Conservation (phyloP, 2,113 vertebrate species). For the Aphyosemion australe region DNA sequence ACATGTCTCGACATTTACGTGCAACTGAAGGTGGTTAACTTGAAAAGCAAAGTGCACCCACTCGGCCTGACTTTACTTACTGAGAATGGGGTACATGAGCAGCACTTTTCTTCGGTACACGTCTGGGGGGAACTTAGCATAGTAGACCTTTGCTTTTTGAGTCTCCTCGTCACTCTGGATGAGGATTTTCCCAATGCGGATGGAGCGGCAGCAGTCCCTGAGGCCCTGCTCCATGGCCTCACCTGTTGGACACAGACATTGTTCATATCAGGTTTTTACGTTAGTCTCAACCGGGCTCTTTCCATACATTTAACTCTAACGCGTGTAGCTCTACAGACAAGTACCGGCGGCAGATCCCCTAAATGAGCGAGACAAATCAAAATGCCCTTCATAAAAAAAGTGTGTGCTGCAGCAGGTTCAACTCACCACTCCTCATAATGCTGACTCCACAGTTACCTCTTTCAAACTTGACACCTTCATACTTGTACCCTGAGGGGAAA, state of each 20-base stretch:
- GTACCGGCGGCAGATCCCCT: neutral
- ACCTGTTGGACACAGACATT: conserved; percentile 72
- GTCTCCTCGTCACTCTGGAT: conserved; percentile 99
- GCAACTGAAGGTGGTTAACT: conserved; percentile 8
- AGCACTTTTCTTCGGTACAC: conserved; percentile 96
- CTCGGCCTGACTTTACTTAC: conserved; percentile 77
- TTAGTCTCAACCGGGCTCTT: neutral
- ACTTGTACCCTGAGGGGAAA: conserved; percentile 88
- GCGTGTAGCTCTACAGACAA: neutral
- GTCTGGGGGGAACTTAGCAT: conserved; percentile 97
- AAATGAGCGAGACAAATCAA: neutral
- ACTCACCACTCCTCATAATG: conserved; percentile 98
- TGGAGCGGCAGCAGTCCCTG: conserved; percentile 95
- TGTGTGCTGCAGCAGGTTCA: conserved; percentile 3
- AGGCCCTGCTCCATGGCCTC: conserved; percentile 98
- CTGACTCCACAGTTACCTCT: conserved; percentile 99
- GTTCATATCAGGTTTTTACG: neutral
- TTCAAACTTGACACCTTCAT: conserved; percentile 96
- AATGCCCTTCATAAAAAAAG: conserved; percentile 5
- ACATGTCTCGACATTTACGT: conserved; percentile 43
- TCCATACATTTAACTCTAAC: too few species aligned
- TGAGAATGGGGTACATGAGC: conserved; percentile 98
- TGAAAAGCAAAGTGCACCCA: conserved; percentile 17
- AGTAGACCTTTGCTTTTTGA: conserved; percentile 96
- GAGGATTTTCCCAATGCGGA: conserved; percentile 96